Percentiles rank a stretch among this genome's conserved stretches.
These are phyloP conservation scores for Pseudorectes ferrugineus DNA, from an alignment of 2,113 vertebrate species.

Conservation along the genomic window DNA sequence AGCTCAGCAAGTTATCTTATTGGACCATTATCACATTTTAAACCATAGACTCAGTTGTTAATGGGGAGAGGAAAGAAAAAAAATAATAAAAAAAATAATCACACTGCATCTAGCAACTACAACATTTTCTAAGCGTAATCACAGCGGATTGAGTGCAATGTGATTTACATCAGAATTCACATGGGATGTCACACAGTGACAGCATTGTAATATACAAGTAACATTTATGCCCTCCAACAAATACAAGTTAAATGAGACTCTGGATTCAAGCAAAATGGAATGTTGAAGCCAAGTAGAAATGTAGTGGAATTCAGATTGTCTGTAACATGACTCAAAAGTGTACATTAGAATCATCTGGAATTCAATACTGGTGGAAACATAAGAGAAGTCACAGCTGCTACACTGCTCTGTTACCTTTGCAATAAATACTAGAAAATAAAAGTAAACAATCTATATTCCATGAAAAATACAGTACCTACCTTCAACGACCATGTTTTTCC, in stretches of 20 bases:
- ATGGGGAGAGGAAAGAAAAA: conserved; percentile 2
- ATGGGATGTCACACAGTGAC: conserved; percentile 93
- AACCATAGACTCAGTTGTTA: conserved; percentile 66
- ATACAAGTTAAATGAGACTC: conserved; percentile 62
- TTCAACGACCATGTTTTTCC: conserved; percentile 52
- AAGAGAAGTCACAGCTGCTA: conserved; percentile 58
- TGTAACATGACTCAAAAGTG: conserved; percentile 51
- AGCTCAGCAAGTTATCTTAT: conserved; percentile 74
- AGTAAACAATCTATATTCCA: conserved; percentile 23
- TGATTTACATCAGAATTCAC: conserved; percentile 72
- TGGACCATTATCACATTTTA: conserved; percentile 74
- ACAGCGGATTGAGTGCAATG: conserved; percentile 75
- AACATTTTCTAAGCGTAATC: conserved; percentile 76
- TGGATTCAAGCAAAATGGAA: conserved; percentile 66
- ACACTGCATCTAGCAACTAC: conserved; percentile 74
- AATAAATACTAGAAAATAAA: conserved; percentile 62
- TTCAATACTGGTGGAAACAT: conserved; percentile 58
- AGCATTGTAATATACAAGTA: conserved; percentile 79
- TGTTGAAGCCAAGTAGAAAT: conserved; percentile 75
- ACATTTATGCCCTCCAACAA: conserved; percentile 71
- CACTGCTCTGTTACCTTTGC: conserved; percentile 44
- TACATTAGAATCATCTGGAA: conserved; percentile 40
- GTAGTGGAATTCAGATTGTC: conserved; percentile 77
- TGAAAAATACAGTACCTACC: conserved; percentile 59
- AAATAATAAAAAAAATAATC: background rate